These are phyloP conservation scores for Argopecten irradians DNA, from an alignment of 1,140 invertebrate species.

Conservation along the genomic window DNA sequence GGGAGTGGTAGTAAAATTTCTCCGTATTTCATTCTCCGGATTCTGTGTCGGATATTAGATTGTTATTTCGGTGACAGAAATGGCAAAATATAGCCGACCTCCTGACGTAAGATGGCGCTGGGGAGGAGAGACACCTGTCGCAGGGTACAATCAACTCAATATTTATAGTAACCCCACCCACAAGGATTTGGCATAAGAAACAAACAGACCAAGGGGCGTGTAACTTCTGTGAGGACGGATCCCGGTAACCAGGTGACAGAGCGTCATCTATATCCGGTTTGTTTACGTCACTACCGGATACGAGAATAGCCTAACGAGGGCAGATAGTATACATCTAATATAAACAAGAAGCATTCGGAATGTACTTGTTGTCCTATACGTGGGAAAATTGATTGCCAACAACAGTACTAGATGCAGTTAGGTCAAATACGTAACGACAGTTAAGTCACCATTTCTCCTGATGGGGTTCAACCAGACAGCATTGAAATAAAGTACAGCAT, in stretches of 20 bases:
- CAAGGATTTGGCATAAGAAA: neutral
- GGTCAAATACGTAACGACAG: neutral
- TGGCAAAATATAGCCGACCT: constrained; percentile 15
- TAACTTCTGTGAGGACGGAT: neutral
- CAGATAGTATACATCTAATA: neutral
- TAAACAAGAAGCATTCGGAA: neutral
- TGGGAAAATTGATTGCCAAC: neutral
- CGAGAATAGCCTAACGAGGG: neutral
- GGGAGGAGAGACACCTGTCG: neutral
- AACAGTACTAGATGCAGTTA: neutral
- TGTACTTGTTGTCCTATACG: neutral
- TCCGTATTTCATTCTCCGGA: neutral
- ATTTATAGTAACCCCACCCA: constrained; percentile 21
- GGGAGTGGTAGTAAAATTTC: neutral
- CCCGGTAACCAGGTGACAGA: neutral
- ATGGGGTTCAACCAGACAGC: too few species aligned
- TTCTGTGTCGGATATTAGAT: neutral
- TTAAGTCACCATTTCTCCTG: too few species aligned
- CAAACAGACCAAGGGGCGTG: neutral
- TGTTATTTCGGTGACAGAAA: neutral
- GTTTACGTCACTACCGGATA: neutral
- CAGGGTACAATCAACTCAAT: neutral
- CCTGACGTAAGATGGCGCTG: neutral
- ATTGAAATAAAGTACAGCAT: too few species aligned
- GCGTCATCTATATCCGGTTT: neutral